phyloP scores from a whole-genome alignment of 2,797 vertebrate species.

The Urophycis tenuis region DNA sequence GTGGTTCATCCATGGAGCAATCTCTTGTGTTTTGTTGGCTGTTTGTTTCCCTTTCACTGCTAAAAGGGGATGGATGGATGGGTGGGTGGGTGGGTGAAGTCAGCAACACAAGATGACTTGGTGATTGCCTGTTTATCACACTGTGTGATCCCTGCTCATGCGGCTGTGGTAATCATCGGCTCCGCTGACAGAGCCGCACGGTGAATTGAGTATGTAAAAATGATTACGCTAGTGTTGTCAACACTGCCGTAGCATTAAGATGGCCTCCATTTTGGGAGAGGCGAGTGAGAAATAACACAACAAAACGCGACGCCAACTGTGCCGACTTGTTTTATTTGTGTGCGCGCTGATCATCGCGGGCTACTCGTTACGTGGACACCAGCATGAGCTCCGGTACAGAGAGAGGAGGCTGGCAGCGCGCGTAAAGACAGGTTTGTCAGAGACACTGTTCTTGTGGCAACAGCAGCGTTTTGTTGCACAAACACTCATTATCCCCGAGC shows the following conservation, averaged over 20 bases:
- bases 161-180: conserved; percentile 33
- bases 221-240: neutral
- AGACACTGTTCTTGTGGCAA: neutral
- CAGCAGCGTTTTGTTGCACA: conserved; percentile 9
- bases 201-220: conserved; percentile 24
- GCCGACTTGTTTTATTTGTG: neutral
- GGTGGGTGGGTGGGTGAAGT: neutral
- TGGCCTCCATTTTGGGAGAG: neutral
- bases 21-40: neutral
- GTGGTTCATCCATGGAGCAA: neutral
- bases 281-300: neutral
- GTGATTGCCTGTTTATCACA: conserved; percentile 8
- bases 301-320: neutral
- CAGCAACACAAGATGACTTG: conserved; percentile 3
- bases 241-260: neutral
- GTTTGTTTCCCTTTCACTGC: conserved; percentile 3
- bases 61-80: neutral
- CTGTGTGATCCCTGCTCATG: conserved; percentile 32
- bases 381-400: neutral
- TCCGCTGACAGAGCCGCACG: conserved; percentile 15
- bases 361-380: too few relatives aligned
- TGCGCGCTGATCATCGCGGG: neutral
- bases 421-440: neutral
- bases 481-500: neutral
- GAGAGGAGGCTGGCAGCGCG: neutral